Evolutionary conservation across 2,888 invertebrate species (phyloP).

Genomic region (Lithophane leautieri): DNA sequence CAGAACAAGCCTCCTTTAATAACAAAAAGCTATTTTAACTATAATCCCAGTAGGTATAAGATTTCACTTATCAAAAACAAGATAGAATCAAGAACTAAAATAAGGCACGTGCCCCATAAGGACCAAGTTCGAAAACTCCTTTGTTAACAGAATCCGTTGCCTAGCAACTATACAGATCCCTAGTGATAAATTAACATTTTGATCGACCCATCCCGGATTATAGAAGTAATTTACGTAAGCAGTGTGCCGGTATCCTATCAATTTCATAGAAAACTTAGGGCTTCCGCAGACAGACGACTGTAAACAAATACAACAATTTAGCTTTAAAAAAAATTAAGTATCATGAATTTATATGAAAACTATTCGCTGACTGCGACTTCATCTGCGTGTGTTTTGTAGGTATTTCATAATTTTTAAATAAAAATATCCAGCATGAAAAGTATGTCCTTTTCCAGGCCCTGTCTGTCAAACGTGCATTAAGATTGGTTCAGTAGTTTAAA

Average conservation of each 20-base stretch:
- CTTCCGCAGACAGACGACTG: conserved; percentile 1
- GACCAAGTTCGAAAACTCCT: conserved; percentile 45
- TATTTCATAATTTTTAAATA: too few relatives aligned
- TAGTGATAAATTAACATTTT: conserved; percentile 73
- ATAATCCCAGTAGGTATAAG: neutral
- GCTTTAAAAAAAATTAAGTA: neutral
- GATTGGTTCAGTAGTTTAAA: too few relatives aligned
- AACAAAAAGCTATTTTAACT: neutral
- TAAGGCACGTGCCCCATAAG: conserved; percentile 30
- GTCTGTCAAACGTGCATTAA: too few relatives aligned
- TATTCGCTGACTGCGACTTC: too few relatives aligned
- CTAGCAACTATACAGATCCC: conserved; percentile 66
- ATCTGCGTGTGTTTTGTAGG: too few relatives aligned
- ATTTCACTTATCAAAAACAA: conserved; percentile 23
- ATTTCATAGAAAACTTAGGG: conserved; percentile 70
- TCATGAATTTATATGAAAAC: neutral
- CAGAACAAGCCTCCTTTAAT: neutral
- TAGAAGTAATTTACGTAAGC: conserved; percentile 67
- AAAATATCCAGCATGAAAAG: too few relatives aligned
- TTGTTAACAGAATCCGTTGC: conserved; percentile 59
- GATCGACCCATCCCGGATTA: conserved; percentile 66
- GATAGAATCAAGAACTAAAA: conserved; percentile 37
- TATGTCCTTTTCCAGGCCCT: too few relatives aligned
- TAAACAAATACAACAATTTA: too few relatives aligned
- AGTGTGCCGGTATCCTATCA: conserved; percentile 67